Conservation (phyloP, 2,797 vertebrate genomes). For the Girardinus metallicus region DNA sequence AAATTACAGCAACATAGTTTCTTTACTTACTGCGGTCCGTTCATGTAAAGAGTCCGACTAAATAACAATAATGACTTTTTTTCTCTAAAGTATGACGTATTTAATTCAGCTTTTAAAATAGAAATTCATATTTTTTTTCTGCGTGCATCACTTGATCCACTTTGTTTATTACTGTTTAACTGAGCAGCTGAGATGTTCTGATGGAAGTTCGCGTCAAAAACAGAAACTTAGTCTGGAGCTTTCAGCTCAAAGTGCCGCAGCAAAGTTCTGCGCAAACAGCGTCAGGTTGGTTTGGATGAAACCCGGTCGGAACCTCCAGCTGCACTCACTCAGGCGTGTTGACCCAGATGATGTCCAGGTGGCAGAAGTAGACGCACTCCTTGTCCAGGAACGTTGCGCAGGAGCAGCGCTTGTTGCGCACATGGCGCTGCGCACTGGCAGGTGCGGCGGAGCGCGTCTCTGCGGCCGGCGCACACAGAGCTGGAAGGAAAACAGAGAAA, state of each 20-base stretch:
- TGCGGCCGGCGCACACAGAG: constrained; percentile 48
- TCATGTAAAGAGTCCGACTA: not conserved
- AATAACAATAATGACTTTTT: not conserved
- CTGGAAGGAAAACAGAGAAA: constrained; percentile 17
- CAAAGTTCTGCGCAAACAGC: not conserved
- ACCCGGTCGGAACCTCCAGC: too few species aligned
- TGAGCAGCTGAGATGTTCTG: not conserved
- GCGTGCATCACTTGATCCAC: not conserved
- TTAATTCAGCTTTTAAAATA: not conserved
- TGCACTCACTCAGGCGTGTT: constrained; percentile 95
- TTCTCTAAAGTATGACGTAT: not conserved
- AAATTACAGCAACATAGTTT: not conserved
- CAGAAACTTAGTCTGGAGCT: not conserved
- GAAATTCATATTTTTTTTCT: not conserved
- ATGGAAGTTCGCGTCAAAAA: not conserved
- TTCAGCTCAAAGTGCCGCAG: not conserved
- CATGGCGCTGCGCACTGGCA: constrained; percentile 62
- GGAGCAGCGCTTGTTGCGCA: constrained; percentile 90
- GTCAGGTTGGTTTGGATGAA: not conserved
- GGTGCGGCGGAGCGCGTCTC: not conserved
- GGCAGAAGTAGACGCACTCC: constrained; percentile 98
- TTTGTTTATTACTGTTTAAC: not conserved
- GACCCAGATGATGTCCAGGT: constrained; percentile 99
- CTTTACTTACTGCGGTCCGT: too few species aligned
- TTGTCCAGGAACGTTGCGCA: constrained; percentile 93